Percentiles rank a stretch among this genome's conserved stretches.
Conservation (phyloP, 2,797 vertebrate genomes). For the Poecile montanus region DNA sequence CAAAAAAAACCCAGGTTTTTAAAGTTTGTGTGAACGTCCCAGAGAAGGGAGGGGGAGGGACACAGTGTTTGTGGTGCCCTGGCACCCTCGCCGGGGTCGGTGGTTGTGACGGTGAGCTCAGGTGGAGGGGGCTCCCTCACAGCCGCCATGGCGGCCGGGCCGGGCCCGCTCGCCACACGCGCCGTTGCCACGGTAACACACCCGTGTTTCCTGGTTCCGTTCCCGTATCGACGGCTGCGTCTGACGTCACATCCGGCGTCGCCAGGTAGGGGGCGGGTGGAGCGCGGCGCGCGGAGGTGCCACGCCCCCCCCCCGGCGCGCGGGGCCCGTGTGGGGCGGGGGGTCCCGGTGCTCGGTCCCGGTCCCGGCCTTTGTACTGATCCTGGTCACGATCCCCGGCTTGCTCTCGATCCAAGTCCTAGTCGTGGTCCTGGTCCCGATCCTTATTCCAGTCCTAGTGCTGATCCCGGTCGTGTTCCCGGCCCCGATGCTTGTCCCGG, state of each 20-base stretch:
- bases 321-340: accelerated
- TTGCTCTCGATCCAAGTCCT: too few species aligned
- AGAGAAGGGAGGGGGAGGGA: too few species aligned
- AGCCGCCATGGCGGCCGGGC: accelerated
- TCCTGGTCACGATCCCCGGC: accelerated
- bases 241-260: neutral
- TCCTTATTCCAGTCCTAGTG: too few species aligned
- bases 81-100: neutral
- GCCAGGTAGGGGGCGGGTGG: neutral
- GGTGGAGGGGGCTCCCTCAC: neutral
- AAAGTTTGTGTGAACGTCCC: too few species aligned
- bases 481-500: accelerated
- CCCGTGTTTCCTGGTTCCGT: accelerated
- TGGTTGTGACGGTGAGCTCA: accelerated
- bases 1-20: neutral
- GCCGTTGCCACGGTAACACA: neutral
- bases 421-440: too few species aligned
- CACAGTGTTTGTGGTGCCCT: neutral
- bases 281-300: accelerated
- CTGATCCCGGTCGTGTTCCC: accelerated
- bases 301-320: neutral
- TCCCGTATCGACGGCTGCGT: accelerated
- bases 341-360: accelerated
- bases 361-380: too few species aligned
- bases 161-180: accelerated